These are phyloP conservation scores for Amphipyra tragopoginis DNA, from an alignment of 2,888 invertebrate genomes.

Conservation along the genomic window DNA sequence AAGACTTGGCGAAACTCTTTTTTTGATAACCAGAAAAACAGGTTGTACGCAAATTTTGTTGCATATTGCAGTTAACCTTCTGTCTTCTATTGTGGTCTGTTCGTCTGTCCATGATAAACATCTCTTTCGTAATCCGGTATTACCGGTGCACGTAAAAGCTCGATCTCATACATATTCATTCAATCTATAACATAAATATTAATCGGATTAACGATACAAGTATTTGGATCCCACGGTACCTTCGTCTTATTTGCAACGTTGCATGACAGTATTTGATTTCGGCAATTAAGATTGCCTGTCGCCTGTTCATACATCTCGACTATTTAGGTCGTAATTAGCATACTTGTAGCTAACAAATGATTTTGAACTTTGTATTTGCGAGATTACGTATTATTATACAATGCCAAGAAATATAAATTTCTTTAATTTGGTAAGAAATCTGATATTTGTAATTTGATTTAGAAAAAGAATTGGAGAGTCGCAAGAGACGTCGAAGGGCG, in stretches of 20 bases:
- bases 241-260: constrained; percentile 37
- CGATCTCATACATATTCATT: constrained; percentile 64
- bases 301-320: constrained; percentile 37
- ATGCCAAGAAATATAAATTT: constrained; percentile 4
- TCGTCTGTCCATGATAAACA: constrained; percentile 41
- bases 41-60: too few species aligned
- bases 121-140: constrained; percentile 53
- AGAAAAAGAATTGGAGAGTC: constrained; percentile 29
- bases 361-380: constrained; percentile 37
- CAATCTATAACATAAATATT: constrained; percentile 54
- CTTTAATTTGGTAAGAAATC: constrained; percentile 26
- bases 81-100: constrained; percentile 10
- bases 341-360: constrained; percentile 36
- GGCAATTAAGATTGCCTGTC: constrained; percentile 53
- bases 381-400: constrained; percentile 41
- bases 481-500: constrained; percentile 41
- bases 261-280: constrained; percentile 50
- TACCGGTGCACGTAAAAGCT: constrained; percentile 44
- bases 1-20: too few species aligned
- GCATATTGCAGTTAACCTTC: constrained; percentile 7
- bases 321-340: constrained; percentile 59
- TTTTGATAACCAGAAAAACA: too few species aligned
- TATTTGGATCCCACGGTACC: constrained; percentile 55
- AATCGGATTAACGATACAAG: constrained; percentile 53
- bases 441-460: constrained; percentile 32